phyloP scores from a whole-genome alignment of 2,888 invertebrate genomes.

The Periphyllus acericola region DNA sequence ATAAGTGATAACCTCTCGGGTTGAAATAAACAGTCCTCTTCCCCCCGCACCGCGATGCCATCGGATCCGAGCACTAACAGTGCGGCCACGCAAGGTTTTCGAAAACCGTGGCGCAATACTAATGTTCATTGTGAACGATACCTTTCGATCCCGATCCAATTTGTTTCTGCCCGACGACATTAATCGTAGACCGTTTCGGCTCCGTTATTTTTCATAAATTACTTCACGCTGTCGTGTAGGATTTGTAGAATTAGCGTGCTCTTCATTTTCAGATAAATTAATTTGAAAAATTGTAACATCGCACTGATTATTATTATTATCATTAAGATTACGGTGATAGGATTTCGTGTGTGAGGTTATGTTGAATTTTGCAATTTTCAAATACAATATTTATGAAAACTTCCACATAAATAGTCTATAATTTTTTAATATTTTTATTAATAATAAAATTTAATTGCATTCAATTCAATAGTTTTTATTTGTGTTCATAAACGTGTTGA shows the following conservation, averaged over 20 bases:
- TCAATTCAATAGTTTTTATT: not conserved
- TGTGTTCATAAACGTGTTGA: not conserved
- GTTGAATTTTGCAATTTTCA: not conserved
- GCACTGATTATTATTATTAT: too few species aligned
- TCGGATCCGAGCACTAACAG: not conserved
- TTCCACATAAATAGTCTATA: not conserved
- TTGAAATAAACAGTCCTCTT: too few species aligned
- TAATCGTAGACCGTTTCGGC: too few species aligned
- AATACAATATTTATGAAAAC: not conserved
- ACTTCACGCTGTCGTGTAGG: not conserved
- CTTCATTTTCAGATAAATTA: too few species aligned
- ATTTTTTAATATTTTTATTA: not conserved
- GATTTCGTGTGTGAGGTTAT: constrained; percentile 17
- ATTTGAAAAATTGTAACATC: too few species aligned
- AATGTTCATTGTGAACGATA: too few species aligned
- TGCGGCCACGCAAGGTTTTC: not conserved
- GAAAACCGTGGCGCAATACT: not conserved
- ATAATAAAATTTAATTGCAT: not conserved
- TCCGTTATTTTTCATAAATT: not conserved
- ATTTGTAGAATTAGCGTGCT: too few species aligned
- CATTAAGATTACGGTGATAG: not conserved
- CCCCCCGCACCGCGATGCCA: not conserved
- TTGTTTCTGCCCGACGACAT: not conserved
- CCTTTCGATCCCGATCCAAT: too few species aligned
- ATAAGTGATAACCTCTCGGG: not conserved